Evolutionary conservation across 2,113 vertebrate genomes (phyloP).

Genomic region (Echinops telfairi): DNA sequence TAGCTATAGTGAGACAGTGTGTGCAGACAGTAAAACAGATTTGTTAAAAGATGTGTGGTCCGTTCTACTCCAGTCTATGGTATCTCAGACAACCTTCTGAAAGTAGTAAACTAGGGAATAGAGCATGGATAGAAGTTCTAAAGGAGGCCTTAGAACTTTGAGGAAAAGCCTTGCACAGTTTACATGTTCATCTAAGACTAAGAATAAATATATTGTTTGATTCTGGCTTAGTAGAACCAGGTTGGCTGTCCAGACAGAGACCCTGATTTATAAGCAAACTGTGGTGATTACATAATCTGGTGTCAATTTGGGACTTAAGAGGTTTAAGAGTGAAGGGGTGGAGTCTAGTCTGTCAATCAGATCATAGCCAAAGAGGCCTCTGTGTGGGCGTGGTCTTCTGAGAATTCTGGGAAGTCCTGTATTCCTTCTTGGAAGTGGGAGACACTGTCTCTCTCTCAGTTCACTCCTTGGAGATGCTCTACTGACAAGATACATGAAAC

Average conservation of each 20-base stretch:
- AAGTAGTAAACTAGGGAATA: background rate
- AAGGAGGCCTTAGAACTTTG: background rate
- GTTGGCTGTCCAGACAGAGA: constrained; percentile 33
- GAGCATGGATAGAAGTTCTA: background rate
- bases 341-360: too few species aligned
- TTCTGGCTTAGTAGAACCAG: background rate
- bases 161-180: background rate
- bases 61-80: background rate
- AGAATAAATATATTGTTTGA: background rate
- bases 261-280: constrained; percentile 31
- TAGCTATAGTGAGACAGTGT: background rate
- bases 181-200: background rate
- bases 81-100: background rate
- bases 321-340: too few species aligned
- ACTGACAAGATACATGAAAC: too few species aligned
- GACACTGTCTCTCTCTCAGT: too few species aligned
- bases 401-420: too few species aligned
- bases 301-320: too few species aligned
- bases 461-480: too few species aligned
- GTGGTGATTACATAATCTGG: background rate
- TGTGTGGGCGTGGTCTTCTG: too few species aligned
- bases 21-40: background rate
- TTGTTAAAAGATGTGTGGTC: background rate
- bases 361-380: too few species aligned
- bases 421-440: too few species aligned